Percentiles rank a stretch among this genome's conserved stretches.
phyloP scores from a whole-genome alignment of 2,888 invertebrate species.

The Linnaemya tessellans region DNA sequence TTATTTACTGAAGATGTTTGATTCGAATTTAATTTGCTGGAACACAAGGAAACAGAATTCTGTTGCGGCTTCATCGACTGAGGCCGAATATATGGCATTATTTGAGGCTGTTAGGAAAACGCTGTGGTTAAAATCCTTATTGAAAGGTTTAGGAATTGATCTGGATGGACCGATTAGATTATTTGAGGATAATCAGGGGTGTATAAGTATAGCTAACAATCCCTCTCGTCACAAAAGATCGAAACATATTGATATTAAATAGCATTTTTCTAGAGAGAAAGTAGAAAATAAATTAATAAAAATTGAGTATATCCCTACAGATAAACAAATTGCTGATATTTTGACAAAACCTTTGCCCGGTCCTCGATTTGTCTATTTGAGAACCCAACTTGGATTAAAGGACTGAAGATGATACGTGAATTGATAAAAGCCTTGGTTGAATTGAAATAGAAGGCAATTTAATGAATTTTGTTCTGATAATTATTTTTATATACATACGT shows the following conservation, averaged over 20 bases:
- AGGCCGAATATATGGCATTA: constrained; percentile 70
- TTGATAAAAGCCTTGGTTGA: too few species aligned
- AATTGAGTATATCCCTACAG: constrained; percentile 71
- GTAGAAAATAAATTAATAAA: constrained; percentile 58
- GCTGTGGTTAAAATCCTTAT: constrained; percentile 62
- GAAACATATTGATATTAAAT: constrained; percentile 73
- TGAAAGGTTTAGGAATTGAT: constrained; percentile 31
- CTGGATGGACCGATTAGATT: constrained; percentile 41
- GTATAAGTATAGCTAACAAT: constrained; percentile 70
- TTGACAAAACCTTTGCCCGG: constrained; percentile 56
- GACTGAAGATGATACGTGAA: too few species aligned
- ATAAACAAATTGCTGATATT: constrained; percentile 62
- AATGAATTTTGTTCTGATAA: too few species aligned
- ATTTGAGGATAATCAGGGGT: constrained; percentile 68
- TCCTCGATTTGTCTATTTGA: not conserved
- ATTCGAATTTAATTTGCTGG: constrained; percentile 64
- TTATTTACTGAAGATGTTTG: constrained; percentile 72
- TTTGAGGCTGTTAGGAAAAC: constrained; percentile 70
- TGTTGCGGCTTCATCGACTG: constrained; percentile 68
- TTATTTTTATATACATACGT: too few species aligned
- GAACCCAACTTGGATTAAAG: not conserved
- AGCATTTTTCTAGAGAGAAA: constrained; percentile 71
- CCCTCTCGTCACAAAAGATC: constrained; percentile 68
- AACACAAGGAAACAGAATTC: constrained; percentile 67
- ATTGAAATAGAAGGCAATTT: too few species aligned